Evolutionary conservation across 2,888 invertebrate genomes (phyloP).

Genomic region (Tetranychus truncatus): DNA sequence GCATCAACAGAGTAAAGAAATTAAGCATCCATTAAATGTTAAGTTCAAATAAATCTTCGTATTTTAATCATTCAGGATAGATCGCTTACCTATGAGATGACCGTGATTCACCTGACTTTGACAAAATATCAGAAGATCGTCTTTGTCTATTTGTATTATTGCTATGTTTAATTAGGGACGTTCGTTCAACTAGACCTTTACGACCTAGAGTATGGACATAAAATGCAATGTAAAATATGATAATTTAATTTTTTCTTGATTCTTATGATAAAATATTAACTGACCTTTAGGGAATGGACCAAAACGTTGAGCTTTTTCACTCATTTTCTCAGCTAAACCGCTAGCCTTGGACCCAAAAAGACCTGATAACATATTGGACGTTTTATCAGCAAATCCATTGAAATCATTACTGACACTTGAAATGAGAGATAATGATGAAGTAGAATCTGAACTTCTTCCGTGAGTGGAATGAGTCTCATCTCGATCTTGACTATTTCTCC

Average conservation of each 20-base stretch:
- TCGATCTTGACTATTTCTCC: constrained; percentile 13
- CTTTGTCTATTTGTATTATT: constrained; percentile 38
- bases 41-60: not conserved
- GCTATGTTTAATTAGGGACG: constrained; percentile 67
- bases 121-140: constrained; percentile 26
- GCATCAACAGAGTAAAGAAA: constrained; percentile 17
- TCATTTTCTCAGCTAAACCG: constrained; percentile 25
- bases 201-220: constrained; percentile 32
- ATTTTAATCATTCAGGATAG: too few species aligned
- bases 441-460: constrained; percentile 16
- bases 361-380: constrained; percentile 81
- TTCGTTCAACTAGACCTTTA: constrained; percentile 68
- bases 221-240: not conserved
- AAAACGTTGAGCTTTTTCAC: constrained; percentile 37
- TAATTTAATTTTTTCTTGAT: constrained; percentile 5
- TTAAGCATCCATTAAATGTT: not conserved
- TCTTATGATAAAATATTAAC: not conserved
- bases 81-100: not conserved
- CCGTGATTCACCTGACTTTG: constrained; percentile 7
- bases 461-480: constrained; percentile 15
- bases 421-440: constrained; percentile 45
- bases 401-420: constrained; percentile 80
- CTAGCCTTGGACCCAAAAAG: constrained; percentile 42
- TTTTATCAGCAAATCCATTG: constrained; percentile 77
- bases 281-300: constrained; percentile 54